Evolutionary conservation across 2,797 vertebrate genomes (phyloP).

Genomic region (Parauchenoglanis ngamensis): DNA sequence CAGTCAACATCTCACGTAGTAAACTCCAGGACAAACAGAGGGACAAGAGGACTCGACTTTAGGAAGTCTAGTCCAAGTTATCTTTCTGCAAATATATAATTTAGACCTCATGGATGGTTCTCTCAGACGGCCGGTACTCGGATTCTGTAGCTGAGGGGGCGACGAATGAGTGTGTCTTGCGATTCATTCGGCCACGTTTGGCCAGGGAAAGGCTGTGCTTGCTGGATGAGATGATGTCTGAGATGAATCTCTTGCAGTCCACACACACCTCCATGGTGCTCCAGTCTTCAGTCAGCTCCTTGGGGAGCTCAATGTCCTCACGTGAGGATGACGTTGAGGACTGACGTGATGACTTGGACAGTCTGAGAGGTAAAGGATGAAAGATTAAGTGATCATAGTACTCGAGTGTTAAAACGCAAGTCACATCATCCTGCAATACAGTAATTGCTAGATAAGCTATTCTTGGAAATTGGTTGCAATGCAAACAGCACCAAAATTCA

Average conservation of each 20-base stretch:
- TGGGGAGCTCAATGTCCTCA: slow-evolving; percentile 88
- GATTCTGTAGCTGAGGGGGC: slow-evolving; percentile 81
- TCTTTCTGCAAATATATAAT: slow-evolving; percentile 57
- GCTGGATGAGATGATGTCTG: slow-evolving; percentile 94
- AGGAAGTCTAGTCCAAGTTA: not conserved
- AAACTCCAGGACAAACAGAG: slow-evolving; percentile 27
- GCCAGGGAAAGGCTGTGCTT: slow-evolving; percentile 94
- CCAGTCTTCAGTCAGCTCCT: slow-evolving; percentile 96
- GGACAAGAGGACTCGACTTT: not conserved
- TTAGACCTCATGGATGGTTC: slow-evolving; percentile 94
- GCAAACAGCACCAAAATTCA: not conserved
- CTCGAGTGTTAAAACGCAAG: not conserved
- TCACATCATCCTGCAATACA: not conserved
- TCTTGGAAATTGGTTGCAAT: not conserved
- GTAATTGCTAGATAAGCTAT: not conserved
- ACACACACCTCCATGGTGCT: slow-evolving; percentile 98
- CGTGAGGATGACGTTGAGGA: slow-evolving; percentile 77
- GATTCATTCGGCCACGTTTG: slow-evolving; percentile 92
- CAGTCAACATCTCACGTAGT: slow-evolving; percentile 2
- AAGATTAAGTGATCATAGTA: not conserved
- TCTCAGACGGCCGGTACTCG: slow-evolving; percentile 90
- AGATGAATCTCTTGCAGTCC: slow-evolving; percentile 98
- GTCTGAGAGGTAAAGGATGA: slow-evolving; percentile 65
- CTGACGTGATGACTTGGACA: slow-evolving; percentile 79
- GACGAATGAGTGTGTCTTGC: slow-evolving; percentile 96